Evolutionary conservation across 2,113 vertebrate species (phyloP), one percentile per base, ranked within the genome.

Genomic region (Thalassarche chlororhynchos): DNA sequence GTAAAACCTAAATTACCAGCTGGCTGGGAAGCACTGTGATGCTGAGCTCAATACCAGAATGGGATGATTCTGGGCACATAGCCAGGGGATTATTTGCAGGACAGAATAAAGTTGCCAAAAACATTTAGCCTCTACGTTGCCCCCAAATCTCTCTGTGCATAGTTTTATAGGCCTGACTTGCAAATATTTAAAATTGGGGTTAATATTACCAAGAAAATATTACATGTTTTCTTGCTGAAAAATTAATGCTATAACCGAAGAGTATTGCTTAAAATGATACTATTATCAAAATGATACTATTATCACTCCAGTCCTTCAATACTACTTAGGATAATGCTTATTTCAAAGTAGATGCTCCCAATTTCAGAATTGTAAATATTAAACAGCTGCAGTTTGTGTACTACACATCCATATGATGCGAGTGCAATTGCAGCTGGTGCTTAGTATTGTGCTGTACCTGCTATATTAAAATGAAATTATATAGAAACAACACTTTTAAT

Each of bases 381-480:
- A 57, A 29, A 8, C 15, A 71, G 38, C 76, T 49, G 17, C 15
- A 14, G 51, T 38, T 40, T 74, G 32, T 68, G 68, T 31, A 2
- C 49, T 42, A 6, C 10, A 14, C 60, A 20, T 14, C 18, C 26
- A 1, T 3, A 1, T 5, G 24, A 8, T 19, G 54, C 2, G n/a
- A 26, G 66, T 19, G 57, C 34, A 17, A 0, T 5, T 31, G 65
- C 69, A 60, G 3, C 79, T 44, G 38, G 2, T 40, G 76, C 42
- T 57, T 10, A 9, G 17, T 1, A 0, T 3, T 10, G n/a, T 26
- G 47, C 42, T 62, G 14, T 38, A 34, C n/a, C 42, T 58, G 52
- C 17, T 23, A 1, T 7, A 5, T 7, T 17, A 1, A 2, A 19
- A 25, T 14, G 14, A 2, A 4, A 38, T 75, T 55, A 17, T 42